Base-by-base conservation (phyloP, 2,888 invertebrate species). In the Pasiphila rectangulata region DNA sequence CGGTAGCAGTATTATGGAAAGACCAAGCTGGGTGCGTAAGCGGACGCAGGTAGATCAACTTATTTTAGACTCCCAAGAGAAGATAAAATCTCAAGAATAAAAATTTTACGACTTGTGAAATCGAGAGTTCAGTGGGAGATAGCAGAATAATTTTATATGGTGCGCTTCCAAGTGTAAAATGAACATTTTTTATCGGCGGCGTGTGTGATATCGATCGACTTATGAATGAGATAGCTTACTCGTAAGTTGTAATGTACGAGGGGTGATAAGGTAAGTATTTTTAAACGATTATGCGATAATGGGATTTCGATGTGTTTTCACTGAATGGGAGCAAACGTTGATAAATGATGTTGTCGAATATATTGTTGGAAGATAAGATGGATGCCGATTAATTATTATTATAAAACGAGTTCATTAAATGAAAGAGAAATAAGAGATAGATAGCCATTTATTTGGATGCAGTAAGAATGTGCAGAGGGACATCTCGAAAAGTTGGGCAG, bases 91-190 rank as follows among this genome's bases (percentile, higher is more conserved):
- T 71, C 60, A 54, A 44, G 59, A 67, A 72, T 71, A 74, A 73
- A 75, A 70, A 59, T 69, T 76, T 76, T 76, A 76, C 70, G 77
- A 74, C 70, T 71, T 68, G 68, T 66, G 68, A 75, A 75, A 75
- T 75, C 70, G 71, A 66, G 69, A 72, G 68, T 69, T 67, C 63
- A 59, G 59, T 64, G 64, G 56, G 53, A 69, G 72, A 74, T 74
- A 72, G 69, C 65, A 54, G 66, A 72, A 72, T 70, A 69, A 72
- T 72, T 75, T 75, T 73, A 69, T 66, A 73, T 66, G 69, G 63
- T 64, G 66, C 63, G 67, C 61, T 67, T 70, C 69, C 69, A 60
- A 65, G 66, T 69, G 65, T 69, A 67, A 72, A 72, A 73, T 69
- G 72, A 72, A 62, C 60, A 59, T 61, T 67, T 67, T 72, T 73